Percentiles rank a stretch among this genome's conserved stretches.
phyloP scores from a whole-genome alignment of 2,113 vertebrate genomes.

The Sclerurus mexicanus region DNA sequence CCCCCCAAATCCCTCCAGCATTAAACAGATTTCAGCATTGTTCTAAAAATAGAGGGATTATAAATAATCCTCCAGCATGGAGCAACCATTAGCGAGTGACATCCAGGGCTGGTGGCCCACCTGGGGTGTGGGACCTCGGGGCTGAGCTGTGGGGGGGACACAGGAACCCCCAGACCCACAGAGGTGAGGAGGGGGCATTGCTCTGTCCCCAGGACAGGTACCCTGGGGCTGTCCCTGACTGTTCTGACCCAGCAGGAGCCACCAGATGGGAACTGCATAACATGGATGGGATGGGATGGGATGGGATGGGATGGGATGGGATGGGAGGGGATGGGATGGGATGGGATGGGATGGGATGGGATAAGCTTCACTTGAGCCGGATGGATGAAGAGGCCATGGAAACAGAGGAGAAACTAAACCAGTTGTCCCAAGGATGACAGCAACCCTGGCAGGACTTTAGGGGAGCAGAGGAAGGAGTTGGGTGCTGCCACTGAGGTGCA shows the following conservation, averaged over 20 bases:
- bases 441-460: not conserved
- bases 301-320: not conserved
- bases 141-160: not conserved
- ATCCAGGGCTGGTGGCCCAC: not conserved
- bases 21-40: not conserved
- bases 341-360: not conserved
- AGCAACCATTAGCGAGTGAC: not conserved
- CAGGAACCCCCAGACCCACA: not conserved
- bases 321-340: not conserved
- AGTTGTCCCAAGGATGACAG: not conserved
- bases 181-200: not conserved
- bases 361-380: not conserved
- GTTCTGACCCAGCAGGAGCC: not conserved
- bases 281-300: not conserved
- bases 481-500: not conserved
- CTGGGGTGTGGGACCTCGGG: not conserved
- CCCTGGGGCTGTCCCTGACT: not conserved
- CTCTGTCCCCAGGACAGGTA: not conserved
- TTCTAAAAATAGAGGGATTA: slow-evolving; percentile 31
- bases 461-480: not conserved
- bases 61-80: not conserved
- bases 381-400: not conserved
- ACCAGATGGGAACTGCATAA: not conserved
- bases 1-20: not conserved
- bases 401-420: not conserved